A percentile compares a stretch with the other conserved stretches of the same genome.
Conservation (phyloP, 1,140 invertebrate genomes). For the Caenorhabditis tropicalis region DNA sequence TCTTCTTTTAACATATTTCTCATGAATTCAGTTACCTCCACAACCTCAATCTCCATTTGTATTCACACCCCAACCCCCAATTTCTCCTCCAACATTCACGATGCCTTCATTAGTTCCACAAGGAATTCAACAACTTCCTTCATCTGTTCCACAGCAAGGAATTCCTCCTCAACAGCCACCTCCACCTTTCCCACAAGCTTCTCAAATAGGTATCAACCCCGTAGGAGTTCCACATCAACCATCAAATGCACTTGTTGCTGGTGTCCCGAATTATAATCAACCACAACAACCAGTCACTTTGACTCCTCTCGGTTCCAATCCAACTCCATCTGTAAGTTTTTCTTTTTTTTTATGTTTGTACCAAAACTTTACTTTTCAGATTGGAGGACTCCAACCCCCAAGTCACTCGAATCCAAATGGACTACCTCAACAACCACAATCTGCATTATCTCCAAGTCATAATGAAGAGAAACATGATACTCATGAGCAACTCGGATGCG, state of each 20-base stretch:
- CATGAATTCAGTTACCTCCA: background rate
- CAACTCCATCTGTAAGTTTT: background rate
- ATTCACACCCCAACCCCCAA: slow-evolving; percentile 23
- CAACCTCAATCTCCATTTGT: slow-evolving; percentile 21
- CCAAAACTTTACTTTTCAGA: background rate
- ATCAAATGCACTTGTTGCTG: slow-evolving; percentile 7
- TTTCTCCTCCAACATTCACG: slow-evolving; percentile 6
- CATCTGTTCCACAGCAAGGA: slow-evolving; percentile 2
- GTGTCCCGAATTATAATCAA: slow-evolving; percentile 12
- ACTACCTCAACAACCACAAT: background rate
- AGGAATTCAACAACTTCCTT: slow-evolving; percentile 14
- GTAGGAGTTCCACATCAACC: slow-evolving; percentile 13
- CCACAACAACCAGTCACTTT: slow-evolving; percentile 1
- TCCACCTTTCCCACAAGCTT: background rate
- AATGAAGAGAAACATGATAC: slow-evolving; percentile 25
- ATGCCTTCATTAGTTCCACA: slow-evolving; percentile 9
- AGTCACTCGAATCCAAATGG: background rate
- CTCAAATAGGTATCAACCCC: background rate
- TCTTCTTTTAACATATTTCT: background rate
- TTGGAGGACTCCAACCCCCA: background rate
- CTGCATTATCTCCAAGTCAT: background rate
- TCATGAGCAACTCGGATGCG: slow-evolving; percentile 49
- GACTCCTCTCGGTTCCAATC: background rate
- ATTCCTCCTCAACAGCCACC: background rate
- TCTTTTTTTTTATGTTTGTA: background rate